Conservation (phyloP, 37 sponge, comb jelly and placozoan genomes). For the Corticium candelabrum region DNA sequence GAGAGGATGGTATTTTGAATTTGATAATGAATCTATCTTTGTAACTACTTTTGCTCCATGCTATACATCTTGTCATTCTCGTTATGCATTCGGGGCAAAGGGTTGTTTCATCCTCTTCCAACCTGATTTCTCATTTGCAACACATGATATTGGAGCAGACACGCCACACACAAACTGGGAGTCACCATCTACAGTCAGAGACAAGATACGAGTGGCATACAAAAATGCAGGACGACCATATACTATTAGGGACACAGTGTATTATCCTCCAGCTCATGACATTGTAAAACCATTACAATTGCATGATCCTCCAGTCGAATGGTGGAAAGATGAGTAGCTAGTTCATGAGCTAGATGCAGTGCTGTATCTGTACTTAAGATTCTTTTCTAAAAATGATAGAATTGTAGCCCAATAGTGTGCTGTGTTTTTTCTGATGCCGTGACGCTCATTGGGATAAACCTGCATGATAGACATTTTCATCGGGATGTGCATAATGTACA, state of each 20-base stretch:
- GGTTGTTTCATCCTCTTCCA: conserved; percentile 62
- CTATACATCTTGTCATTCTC: conserved; percentile 57
- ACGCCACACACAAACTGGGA: conserved; percentile 83
- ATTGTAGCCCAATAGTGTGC: conserved; percentile 48
- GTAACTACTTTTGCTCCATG: conserved; percentile 84
- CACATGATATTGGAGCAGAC: conserved; percentile 58
- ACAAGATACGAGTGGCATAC: conserved; percentile 68
- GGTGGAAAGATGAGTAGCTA: conserved; percentile 47
- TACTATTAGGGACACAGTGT: conserved; percentile 48
- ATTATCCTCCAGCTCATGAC: conserved; percentile 70
- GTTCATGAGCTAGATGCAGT: too few species aligned
- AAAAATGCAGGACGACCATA: conserved; percentile 49
- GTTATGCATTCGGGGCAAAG: conserved; percentile 57
- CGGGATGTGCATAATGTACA: too few species aligned
- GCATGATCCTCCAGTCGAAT: conserved; percentile 31
- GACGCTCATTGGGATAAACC: too few species aligned
- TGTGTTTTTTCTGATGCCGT: conserved; percentile 27
- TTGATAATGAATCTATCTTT: conserved; percentile 30
- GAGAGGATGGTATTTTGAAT: conserved; percentile 63
- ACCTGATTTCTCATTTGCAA: conserved; percentile 72
- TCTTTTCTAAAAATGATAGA: conserved; percentile 25
- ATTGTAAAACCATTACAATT: conserved; percentile 54
- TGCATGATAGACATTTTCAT: too few species aligned
- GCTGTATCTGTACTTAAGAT: too few species aligned
- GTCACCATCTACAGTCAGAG: conserved; percentile 45